Percentiles rank a stretch among this genome's conserved stretches.
Conservation (phyloP, 1,140 invertebrate species). For the Hylaeus anthracinus region DNA sequence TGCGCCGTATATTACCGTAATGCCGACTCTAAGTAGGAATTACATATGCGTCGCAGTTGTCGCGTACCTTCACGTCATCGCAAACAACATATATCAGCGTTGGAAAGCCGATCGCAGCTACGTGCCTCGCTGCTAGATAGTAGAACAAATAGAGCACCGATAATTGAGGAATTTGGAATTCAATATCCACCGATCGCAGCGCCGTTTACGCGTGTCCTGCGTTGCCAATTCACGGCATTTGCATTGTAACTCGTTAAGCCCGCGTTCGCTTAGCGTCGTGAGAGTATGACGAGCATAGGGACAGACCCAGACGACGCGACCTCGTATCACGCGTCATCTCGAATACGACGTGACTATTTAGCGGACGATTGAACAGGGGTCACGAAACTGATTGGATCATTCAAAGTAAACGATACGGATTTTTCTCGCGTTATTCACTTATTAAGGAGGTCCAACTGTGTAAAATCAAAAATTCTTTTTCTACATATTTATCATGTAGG, state of each 20-base stretch:
- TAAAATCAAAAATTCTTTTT: too few species aligned
- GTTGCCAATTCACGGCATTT: slow-evolving; percentile 62
- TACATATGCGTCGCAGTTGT: slow-evolving; percentile 77
- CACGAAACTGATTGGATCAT: too few species aligned
- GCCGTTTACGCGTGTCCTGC: slow-evolving; percentile 62
- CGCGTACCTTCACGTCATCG: slow-evolving; percentile 78
- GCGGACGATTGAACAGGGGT: too few species aligned
- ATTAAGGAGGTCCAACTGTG: too few species aligned
- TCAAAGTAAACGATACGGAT: too few species aligned
- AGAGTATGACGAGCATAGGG: slow-evolving; percentile 55
- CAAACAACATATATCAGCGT: slow-evolving; percentile 77
- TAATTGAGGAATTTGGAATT: slow-evolving; percentile 76
- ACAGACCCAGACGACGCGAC: slow-evolving; percentile 12
- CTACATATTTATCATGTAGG: too few species aligned
- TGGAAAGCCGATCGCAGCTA: slow-evolving; percentile 66
- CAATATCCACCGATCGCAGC: slow-evolving; percentile 73
- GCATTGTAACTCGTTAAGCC: slow-evolving; percentile 63
- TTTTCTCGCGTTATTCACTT: too few species aligned
- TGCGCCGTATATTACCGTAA: slow-evolving; percentile 77
- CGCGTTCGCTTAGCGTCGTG: slow-evolving; percentile 60
- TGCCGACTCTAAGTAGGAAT: slow-evolving; percentile 77
- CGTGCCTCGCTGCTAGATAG: slow-evolving; percentile 76
- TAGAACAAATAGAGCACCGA: slow-evolving; percentile 78
- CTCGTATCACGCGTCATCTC: slow-evolving; percentile 6
- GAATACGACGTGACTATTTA: too few species aligned